Evolutionary conservation across 1,140 invertebrate species (phyloP).

Genomic region (Panagrolaimus sp.): DNA sequence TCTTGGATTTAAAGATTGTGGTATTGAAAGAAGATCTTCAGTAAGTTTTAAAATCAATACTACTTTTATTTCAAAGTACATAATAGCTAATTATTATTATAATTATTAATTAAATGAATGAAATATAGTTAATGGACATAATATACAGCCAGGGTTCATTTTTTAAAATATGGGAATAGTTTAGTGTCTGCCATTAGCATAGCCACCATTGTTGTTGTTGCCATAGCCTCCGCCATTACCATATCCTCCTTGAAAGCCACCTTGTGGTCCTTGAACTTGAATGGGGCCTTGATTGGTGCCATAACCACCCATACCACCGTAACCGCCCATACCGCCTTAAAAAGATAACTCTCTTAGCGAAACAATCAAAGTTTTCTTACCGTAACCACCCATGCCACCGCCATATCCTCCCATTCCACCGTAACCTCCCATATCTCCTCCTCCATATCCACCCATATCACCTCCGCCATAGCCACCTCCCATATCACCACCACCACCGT

Average conservation of each 20-base stretch:
- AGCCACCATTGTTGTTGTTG: too few relatives aligned
- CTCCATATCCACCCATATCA: conserved; percentile 33
- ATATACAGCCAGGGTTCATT: too few relatives aligned
- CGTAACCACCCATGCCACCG: conserved; percentile 38
- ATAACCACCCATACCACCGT: conserved; percentile 6
- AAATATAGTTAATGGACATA: too few relatives aligned
- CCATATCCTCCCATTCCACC: conserved; percentile 8
- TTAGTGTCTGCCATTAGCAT: too few relatives aligned
- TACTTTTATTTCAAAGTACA: background rate
- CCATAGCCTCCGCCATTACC: too few relatives aligned
- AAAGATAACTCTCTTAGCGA: background rate
- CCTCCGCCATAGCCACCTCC: conserved; percentile 35
- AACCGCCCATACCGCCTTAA: conserved; percentile 18
- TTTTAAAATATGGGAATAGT: too few relatives aligned
- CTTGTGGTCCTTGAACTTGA: conserved; percentile 22
- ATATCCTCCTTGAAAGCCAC: conserved; percentile 24
- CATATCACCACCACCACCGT: conserved; percentile 33
- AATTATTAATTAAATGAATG: too few relatives aligned
- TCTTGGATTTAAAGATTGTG: conserved; percentile 49
- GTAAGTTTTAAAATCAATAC: conserved; percentile 32
- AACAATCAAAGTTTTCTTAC: too few relatives aligned
- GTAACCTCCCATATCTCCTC: conserved; percentile 34
- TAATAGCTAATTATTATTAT: too few relatives aligned
- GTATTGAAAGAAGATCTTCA: conserved; percentile 43
- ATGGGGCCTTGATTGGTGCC: conserved; percentile 9